These are phyloP conservation scores for Hydrozoanthus gracilis DNA, from an alignment of 92 coral and sea anemone genomes.

Conservation along the genomic window DNA sequence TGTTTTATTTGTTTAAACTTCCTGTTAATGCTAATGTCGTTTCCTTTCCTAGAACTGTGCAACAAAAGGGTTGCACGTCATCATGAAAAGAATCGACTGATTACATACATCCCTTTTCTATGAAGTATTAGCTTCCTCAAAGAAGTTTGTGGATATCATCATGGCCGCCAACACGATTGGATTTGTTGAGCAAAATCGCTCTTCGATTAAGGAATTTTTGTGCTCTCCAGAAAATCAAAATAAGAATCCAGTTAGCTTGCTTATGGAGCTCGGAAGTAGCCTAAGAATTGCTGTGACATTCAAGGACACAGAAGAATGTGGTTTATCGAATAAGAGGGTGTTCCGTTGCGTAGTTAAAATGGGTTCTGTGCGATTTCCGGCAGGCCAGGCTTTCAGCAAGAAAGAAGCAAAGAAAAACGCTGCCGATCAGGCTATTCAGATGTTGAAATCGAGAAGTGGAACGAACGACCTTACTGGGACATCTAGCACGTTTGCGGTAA, in stretches of 20 bases:
- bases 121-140: not conserved
- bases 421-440: constrained; percentile 59
- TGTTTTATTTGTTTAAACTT: not conserved
- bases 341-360: constrained; percentile 61
- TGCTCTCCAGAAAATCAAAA: constrained; percentile 37
- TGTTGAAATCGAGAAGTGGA: constrained; percentile 1
- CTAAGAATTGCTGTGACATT: constrained; percentile 30
- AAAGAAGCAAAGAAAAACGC: constrained; percentile 72
- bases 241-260: constrained; percentile 61
- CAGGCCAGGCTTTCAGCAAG: constrained; percentile 55
- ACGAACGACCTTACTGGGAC: not conserved
- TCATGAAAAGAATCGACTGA: too few relatives aligned
- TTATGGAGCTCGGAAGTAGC: constrained; percentile 62
- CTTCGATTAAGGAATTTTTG: constrained; percentile 38
- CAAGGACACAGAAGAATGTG: not conserved
- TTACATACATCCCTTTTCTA: not conserved
- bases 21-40: not conserved
- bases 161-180: constrained; percentile 15
- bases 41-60: too few relatives aligned
- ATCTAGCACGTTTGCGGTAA: not conserved
- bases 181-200: constrained; percentile 25
- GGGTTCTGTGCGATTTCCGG: constrained; percentile 53
- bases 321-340: constrained; percentile 35
- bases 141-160: not conserved
- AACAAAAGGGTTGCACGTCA: not conserved